These are phyloP conservation scores for Brienomyrus longianalis DNA, from an alignment of 2,113 vertebrate genomes.

Conservation along the genomic window DNA sequence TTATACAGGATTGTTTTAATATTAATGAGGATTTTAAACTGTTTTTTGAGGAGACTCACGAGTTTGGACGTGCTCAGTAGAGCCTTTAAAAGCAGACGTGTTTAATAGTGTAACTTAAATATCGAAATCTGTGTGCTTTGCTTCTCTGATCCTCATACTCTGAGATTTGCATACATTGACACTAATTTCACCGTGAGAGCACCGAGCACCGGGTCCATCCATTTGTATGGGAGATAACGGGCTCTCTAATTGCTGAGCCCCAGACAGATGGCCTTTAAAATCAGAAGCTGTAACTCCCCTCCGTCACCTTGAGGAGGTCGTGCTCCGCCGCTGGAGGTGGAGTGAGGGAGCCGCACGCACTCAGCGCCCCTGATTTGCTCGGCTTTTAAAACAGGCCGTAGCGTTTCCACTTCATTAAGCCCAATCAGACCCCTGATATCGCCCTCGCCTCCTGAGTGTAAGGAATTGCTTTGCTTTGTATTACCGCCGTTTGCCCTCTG, in stretches of 20 bases:
- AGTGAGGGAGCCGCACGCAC: not conserved
- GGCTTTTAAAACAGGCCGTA: conserved; percentile 9
- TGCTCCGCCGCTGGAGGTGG: not conserved
- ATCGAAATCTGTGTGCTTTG: not conserved
- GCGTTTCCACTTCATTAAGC: conserved; percentile 38
- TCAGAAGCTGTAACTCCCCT: conserved; percentile 18
- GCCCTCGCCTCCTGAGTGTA: conserved; percentile 16
- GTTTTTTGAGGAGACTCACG: not conserved
- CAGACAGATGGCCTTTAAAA: conserved; percentile 29
- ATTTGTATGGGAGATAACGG: conserved; percentile 30
- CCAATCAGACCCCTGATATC: conserved; percentile 35
- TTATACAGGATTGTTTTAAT: not conserved
- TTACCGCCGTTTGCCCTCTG: conserved; percentile 17
- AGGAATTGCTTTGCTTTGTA: conserved; percentile 24
- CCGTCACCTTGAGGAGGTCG: conserved; percentile 25
- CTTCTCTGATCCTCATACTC: not conserved
- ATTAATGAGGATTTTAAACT: not conserved
- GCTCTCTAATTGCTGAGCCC: conserved; percentile 34
- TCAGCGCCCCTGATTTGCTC: not conserved
- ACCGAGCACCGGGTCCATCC: not conserved
- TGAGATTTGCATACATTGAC: conserved; percentile 42
- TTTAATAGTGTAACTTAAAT: not conserved
- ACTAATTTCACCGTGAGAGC: conserved; percentile 22
- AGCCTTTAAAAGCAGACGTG: not conserved
- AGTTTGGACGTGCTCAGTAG: not conserved